Conservation (phyloP, 2,888 invertebrate genomes). For the Caradrina clavipalpis region DNA sequence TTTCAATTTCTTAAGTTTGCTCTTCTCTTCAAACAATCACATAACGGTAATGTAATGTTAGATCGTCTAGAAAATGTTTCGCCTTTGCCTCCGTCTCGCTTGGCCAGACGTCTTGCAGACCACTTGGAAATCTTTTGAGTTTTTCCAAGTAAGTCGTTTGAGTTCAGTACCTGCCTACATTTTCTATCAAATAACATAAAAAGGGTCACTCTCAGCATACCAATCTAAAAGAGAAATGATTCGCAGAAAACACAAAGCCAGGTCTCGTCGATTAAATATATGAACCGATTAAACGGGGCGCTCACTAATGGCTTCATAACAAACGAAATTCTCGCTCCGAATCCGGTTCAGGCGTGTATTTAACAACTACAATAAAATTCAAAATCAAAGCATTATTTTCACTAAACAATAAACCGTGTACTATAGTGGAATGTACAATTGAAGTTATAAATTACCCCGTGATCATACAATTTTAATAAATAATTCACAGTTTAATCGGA, state of each 20-base stretch:
- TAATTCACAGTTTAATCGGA: conserved; percentile 78
- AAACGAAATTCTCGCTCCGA: conserved; percentile 34
- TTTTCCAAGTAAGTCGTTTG: neutral
- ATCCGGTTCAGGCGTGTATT: conserved; percentile 28
- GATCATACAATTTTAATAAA: conserved; percentile 76
- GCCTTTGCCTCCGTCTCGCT: conserved; percentile 27
- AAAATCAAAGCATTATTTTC: conserved; percentile 37
- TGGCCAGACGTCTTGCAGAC: conserved; percentile 20
- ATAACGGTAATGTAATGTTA: conserved; percentile 60
- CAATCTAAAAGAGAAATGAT: conserved; percentile 27
- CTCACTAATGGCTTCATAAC: conserved; percentile 43
- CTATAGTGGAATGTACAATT: conserved; percentile 56
- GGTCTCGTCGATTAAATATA: conserved; percentile 41
- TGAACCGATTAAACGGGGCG: conserved; percentile 40
- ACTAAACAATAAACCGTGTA: conserved; percentile 55
- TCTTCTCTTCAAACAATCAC: conserved; percentile 57
- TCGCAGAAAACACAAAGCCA: conserved; percentile 22
- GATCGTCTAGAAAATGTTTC: conserved; percentile 57
- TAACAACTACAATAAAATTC: conserved; percentile 48
- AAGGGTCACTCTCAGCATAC: neutral
- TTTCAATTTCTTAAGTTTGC: conserved; percentile 59
- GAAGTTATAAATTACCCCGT: conserved; percentile 59
- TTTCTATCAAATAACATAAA: conserved; percentile 9
- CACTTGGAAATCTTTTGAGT: conserved; percentile 20
- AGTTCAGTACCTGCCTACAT: neutral